Evolutionary conservation across 2,113 vertebrate species (phyloP), one percentile per base, ranked within the genome.

Genomic region (Heteronetta atricapilla): DNA sequence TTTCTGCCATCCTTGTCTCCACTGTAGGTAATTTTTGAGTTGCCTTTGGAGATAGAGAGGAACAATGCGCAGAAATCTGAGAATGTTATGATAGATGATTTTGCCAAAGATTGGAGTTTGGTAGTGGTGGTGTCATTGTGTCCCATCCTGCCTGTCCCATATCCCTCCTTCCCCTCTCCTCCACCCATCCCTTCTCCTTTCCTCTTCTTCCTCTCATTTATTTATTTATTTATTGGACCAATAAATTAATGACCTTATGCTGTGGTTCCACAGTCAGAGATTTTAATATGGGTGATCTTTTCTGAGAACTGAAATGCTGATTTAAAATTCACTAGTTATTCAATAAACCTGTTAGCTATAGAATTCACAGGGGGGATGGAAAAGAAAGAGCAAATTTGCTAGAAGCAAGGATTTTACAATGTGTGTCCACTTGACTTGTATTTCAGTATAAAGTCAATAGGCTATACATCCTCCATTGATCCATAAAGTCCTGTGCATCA

Each of bases 401-500:
- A 36, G 21, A 59, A 80, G 18, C 18, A 63, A 44, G 46, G 36
- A 29, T 53, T 89, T 72, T 83, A 38, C n/a, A 33, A 6, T 22
- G 31, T 19, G 2, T 6, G 25, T 58, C 19, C 11, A 4, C 55
- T 60, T 46, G 69, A 56, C 50, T 56, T 74, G 18, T 28, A 36
- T 59, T 19, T 73, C 50, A 21, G 18, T 8, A 9, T 73, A 11
- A 86, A 84, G 48, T 46, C 42, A 50, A 11, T 44, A 21, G 26
- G 10, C 16, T 34, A 21, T 38, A 29, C 22, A 29, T 60, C 16
- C 11, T 69, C 7, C 33, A 31, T 23, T 0, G 1, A 38, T 19
- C 80, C 0, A 0, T 28, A 68, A 68, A 66, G 48, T 60, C 31
- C 38, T 2, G 2, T 14, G 5, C 28, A 40, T 16, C 42, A 5